Evolutionary conservation across 2,888 invertebrate genomes (phyloP), one percentile per base, ranked within the genome.

Genomic region (Pyralis farinalis): DNA sequence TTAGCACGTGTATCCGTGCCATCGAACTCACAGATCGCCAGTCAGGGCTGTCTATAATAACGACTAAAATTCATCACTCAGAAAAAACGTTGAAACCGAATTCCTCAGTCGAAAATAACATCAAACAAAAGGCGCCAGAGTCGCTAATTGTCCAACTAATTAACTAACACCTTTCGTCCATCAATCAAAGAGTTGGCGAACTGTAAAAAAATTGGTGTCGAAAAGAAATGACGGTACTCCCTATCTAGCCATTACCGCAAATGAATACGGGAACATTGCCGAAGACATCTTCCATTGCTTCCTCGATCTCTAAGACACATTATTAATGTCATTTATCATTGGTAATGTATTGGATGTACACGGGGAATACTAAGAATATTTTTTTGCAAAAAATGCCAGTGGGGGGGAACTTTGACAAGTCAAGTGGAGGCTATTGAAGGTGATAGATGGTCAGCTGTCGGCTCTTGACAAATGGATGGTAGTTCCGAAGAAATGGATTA

Each of bases 101-200:
- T 41, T 42, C 42, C 32, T 37, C 46, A 31, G 16, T 37, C 40
- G 47, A 40, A 46, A 53, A 47, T 43, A 46, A 50, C 34, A 44
- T 34, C 51, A 50, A 56, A 63, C 54, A 53, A 58, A 55, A 51
- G 49, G 36, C 44, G 38, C 42, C 43, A 42, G 30, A 46, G 43
- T 49, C 51, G 57, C 70, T 77, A 77, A 76, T 76, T 71, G 65
- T 63, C 51, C 53, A 49, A 53, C 69, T 75, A 78, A 79, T 78
- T 75, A 75, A 51, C 64, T 65, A 44, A 67, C 72, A 77, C 70
- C 74, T 76, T 71, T 55, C 43, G 51, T 59, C 56, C 62, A 77
- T 78, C 71, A 68, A 73, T 79, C 78, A 77, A 71, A 64, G 52
- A 55, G 49, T 51, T 51, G 58, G 53, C 55, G 55, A 63, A 55